These are phyloP conservation scores for Acromyrmex charruanus DNA, from an alignment of 1,140 invertebrate species.

Conservation along the genomic window DNA sequence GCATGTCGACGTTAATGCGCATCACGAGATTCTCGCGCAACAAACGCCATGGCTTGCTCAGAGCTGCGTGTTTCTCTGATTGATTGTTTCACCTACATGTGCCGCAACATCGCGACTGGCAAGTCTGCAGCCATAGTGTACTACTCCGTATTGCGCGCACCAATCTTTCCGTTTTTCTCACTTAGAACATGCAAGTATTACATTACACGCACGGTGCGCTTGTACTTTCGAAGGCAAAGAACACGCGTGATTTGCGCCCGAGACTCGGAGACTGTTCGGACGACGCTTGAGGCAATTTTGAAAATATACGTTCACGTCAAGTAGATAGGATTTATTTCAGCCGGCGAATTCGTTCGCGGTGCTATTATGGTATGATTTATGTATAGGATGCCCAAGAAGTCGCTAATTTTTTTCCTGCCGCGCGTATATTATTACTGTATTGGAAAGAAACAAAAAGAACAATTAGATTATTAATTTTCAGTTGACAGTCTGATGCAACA, in stretches of 20 bases:
- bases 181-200: not conserved
- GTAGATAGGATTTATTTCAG: slow-evolving; percentile 36
- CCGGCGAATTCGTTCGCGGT: slow-evolving; percentile 3
- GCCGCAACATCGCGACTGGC: slow-evolving; percentile 24
- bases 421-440: slow-evolving; percentile 7
- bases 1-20: slow-evolving; percentile 9
- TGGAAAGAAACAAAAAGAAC: slow-evolving; percentile 22
- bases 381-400: not conserved
- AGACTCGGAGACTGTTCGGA: not conserved
- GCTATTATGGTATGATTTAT: slow-evolving; percentile 43
- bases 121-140: not conserved
- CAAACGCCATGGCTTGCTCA: not conserved
- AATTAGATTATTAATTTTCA: slow-evolving; percentile 30
- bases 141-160: not conserved
- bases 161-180: slow-evolving; percentile 32
- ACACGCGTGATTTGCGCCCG: slow-evolving; percentile 14
- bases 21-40: slow-evolving; percentile 11
- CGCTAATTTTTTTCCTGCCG: not conserved
- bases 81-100: slow-evolving; percentile 44
- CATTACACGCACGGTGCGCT: slow-evolving; percentile 3
- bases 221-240: slow-evolving; percentile 10
- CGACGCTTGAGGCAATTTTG: slow-evolving; percentile 23
- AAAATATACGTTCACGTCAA: slow-evolving; percentile 42
- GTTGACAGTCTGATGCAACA: not conserved
- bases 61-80: slow-evolving; percentile 52